phyloP scores from a whole-genome alignment of 2,797 vertebrate genomes.

The Strix occidentalis region DNA sequence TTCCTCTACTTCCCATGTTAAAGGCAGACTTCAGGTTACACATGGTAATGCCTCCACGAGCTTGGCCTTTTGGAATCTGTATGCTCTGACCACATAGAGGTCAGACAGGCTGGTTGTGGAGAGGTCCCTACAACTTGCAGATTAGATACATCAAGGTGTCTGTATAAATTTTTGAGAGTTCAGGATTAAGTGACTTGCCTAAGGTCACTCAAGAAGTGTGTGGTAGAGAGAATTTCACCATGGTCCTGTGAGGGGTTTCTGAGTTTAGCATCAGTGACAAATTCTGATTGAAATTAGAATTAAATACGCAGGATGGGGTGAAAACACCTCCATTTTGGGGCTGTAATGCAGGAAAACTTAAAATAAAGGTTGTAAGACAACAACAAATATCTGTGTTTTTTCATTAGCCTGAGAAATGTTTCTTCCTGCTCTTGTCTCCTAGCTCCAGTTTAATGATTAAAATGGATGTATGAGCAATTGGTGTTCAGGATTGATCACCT shows the following conservation, averaged over 20 bases:
- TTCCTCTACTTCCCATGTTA: not conserved
- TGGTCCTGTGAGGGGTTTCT: accelerated
- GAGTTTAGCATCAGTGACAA: not conserved
- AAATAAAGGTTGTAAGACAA: not conserved
- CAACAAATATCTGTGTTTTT: not conserved
- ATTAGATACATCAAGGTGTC: not conserved
- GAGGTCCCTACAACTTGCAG: not conserved
- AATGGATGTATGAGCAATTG: not conserved
- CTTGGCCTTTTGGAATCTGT: not conserved
- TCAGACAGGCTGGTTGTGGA: not conserved
- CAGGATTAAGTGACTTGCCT: not conserved
- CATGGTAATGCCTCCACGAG: not conserved
- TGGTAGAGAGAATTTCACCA: not conserved
- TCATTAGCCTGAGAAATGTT: not conserved
- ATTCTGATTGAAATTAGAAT: not conserved
- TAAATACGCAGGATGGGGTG: not conserved
- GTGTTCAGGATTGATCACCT: not conserved
- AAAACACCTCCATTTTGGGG: not conserved
- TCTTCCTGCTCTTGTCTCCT: not conserved
- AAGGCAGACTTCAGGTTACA: not conserved
- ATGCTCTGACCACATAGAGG: not conserved
- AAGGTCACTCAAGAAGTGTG: not conserved
- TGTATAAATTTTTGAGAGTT: not conserved
- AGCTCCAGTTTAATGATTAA: not conserved
- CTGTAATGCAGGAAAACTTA: not conserved